Conservation (phyloP, 2,113 vertebrate genomes). For the Dasypus novemcinctus region DNA sequence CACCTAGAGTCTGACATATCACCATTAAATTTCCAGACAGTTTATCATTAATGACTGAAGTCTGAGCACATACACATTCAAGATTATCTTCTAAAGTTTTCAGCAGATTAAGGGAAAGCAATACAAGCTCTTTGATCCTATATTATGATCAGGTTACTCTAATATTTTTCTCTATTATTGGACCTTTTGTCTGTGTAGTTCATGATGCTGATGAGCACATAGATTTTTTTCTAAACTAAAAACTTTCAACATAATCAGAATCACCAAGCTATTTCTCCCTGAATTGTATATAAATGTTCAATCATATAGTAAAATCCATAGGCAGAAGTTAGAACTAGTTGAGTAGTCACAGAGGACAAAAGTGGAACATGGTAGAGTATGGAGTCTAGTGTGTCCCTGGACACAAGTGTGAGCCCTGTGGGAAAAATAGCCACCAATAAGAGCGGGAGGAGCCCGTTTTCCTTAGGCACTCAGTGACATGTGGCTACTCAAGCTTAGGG, state of each 20-base stretch:
- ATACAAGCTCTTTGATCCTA: neutral
- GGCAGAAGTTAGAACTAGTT: neutral
- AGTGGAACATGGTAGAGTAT: too few species aligned
- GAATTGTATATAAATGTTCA: neutral
- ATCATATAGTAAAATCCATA: neutral
- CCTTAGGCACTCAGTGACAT: neutral
- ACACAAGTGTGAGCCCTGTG: neutral
- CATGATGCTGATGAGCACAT: neutral
- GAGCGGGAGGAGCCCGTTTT: neutral
- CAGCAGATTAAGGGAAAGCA: neutral
- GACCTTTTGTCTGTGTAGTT: neutral
- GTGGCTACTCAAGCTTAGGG: neutral
- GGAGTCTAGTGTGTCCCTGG: rapidly evolving
- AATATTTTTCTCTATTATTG: neutral
- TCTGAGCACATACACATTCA: neutral
- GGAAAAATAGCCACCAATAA: neutral
- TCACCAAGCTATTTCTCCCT: neutral
- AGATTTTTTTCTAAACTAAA: neutral
- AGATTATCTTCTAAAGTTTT: neutral
- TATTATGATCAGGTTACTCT: neutral
- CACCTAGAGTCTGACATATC: neutral
- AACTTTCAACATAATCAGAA: neutral
- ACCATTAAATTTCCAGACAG: slow-evolving; percentile 15
- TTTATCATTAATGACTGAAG: neutral
- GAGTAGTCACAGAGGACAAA: neutral